Percentiles rank a stretch among this genome's conserved stretches.
These are phyloP conservation scores for Euura saliciscinereae DNA, from an alignment of 1,140 invertebrate species.

Conservation along the genomic window DNA sequence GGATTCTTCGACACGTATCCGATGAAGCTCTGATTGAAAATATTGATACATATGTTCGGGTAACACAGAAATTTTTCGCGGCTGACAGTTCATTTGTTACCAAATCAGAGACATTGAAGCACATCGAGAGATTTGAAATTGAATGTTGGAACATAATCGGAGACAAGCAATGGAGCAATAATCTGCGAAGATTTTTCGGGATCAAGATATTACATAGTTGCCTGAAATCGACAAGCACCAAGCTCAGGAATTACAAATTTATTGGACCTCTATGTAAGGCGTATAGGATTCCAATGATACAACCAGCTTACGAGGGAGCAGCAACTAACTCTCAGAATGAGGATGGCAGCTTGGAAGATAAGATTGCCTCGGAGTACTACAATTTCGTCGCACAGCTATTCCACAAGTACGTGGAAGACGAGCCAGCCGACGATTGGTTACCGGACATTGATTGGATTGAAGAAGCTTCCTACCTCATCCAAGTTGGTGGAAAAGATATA, in stretches of 20 bases:
- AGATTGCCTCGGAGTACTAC: constrained; percentile 31
- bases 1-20: constrained; percentile 15
- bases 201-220: constrained; percentile 29
- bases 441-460: not conserved
- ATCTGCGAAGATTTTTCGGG: constrained; percentile 26
- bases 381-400: constrained; percentile 26
- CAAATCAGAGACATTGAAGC: not conserved
- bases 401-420: constrained; percentile 19
- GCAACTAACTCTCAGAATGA: not conserved
- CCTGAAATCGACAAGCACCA: constrained; percentile 13
- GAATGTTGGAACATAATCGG: constrained; percentile 24
- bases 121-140: constrained; percentile 16
- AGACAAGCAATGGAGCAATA: constrained; percentile 13
- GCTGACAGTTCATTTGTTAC: constrained; percentile 10
- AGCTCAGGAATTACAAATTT: not conserved
- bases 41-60: constrained; percentile 18
- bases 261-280: not conserved
- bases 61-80: constrained; percentile 15
- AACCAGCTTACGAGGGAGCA: not conserved
- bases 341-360: constrained; percentile 23
- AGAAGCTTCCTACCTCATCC: constrained; percentile 17
- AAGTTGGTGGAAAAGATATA: constrained; percentile 29
- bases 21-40: constrained; percentile 22
- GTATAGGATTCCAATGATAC: not conserved
- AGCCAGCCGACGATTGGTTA: not conserved